Conservation (phyloP, 2,797 vertebrate genomes). For the Holocentrus rufus region DNA sequence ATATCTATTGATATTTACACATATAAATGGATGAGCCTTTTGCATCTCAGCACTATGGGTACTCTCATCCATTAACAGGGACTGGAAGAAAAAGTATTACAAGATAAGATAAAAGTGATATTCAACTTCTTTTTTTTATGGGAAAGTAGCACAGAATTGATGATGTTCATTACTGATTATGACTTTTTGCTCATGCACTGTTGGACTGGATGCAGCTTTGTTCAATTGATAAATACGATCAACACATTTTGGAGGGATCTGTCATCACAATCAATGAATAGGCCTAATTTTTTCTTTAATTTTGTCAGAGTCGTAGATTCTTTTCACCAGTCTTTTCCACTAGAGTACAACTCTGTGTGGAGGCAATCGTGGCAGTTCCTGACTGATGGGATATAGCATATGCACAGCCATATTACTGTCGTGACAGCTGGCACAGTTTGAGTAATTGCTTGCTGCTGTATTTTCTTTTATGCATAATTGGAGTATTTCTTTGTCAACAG, state of each 20-base stretch:
- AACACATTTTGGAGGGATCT: not conserved
- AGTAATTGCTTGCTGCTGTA: slow-evolving; percentile 69
- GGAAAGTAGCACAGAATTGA: too few relatives aligned
- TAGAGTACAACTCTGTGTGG: slow-evolving; percentile 32
- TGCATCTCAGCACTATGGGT: too few relatives aligned
- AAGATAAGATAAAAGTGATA: too few relatives aligned
- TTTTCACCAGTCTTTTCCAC: slow-evolving; percentile 44
- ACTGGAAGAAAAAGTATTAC: too few relatives aligned
- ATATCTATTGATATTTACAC: too few relatives aligned
- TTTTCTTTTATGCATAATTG: slow-evolving; percentile 69
- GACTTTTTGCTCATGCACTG: too few relatives aligned
- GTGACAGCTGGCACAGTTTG: slow-evolving; percentile 71
- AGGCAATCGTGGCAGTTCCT: slow-evolving; percentile 44
- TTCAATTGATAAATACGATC: not conserved
- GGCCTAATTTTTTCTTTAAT: slow-evolving; percentile 36
- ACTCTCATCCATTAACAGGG: too few relatives aligned
- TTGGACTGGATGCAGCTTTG: too few relatives aligned
- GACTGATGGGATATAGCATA: slow-evolving; percentile 67
- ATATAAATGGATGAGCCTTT: too few relatives aligned
- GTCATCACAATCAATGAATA: slow-evolving; percentile 12
- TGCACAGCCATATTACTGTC: slow-evolving; percentile 59
- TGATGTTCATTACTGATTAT: too few relatives aligned
- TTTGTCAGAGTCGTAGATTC: slow-evolving; percentile 26
- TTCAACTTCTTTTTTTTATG: too few relatives aligned
- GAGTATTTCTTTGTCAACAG: slow-evolving; percentile 62